Conservation (phyloP, 2,888 invertebrate species). For the Ornithoptera priamus region DNA sequence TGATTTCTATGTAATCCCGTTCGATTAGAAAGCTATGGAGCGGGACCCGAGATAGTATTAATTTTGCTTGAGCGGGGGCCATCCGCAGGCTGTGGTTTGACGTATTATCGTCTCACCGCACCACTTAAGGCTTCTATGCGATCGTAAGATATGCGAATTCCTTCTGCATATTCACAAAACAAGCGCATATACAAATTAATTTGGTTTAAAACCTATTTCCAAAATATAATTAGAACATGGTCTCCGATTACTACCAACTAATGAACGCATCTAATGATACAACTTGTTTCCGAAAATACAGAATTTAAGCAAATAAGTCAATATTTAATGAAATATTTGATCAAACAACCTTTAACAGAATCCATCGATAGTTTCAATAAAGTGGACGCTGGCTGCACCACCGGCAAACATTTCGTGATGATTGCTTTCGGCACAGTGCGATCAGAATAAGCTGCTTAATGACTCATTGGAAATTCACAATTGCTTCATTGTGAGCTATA, state of each 20-base stretch:
- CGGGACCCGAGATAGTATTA: neutral
- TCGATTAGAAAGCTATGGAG: too few relatives aligned
- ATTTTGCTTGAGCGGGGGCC: neutral
- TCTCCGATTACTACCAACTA: too few relatives aligned
- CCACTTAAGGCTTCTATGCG: neutral
- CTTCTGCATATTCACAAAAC: neutral
- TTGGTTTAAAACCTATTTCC: neutral
- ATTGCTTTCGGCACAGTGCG: constrained; percentile 66
- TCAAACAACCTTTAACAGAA: constrained; percentile 39
- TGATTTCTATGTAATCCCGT: too few relatives aligned
- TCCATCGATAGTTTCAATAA: constrained; percentile 40
- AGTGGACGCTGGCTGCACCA: constrained; percentile 46
- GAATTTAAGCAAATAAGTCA: too few relatives aligned
- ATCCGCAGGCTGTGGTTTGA: constrained; percentile 2
- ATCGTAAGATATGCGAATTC: neutral
- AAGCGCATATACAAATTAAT: neutral
- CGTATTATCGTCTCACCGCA: constrained; percentile 3
- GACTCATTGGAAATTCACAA: constrained; percentile 76
- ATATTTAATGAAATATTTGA: too few relatives aligned
- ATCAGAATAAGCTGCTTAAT: constrained; percentile 73
- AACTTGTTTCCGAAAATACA: too few relatives aligned
- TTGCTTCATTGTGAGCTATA: constrained; percentile 56
- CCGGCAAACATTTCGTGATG: constrained; percentile 69
- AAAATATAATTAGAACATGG: neutral
- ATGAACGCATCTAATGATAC: too few relatives aligned